Conservation (phyloP, 2,888 invertebrate genomes). For the Pterostichus madidus region DNA sequence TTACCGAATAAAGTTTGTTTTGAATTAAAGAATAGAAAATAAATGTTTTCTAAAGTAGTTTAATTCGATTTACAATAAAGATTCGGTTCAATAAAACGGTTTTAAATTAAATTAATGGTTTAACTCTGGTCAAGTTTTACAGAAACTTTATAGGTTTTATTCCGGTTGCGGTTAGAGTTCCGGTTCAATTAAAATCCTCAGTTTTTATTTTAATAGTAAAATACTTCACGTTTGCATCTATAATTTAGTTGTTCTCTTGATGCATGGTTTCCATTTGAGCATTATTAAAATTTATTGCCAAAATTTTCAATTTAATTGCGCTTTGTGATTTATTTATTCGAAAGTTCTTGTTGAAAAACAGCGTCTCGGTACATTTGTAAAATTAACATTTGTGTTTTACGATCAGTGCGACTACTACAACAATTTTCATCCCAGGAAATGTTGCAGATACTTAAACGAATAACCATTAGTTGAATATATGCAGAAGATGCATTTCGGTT, state of each 20-base stretch:
- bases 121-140: too few species aligned
- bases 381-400: conserved; percentile 13
- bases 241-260: background rate
- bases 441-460: background rate
- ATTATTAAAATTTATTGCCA: conserved; percentile 26
- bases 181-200: too few species aligned
- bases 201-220: too few species aligned
- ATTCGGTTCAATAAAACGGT: too few species aligned
- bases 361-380: background rate
- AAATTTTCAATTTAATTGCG: conserved; percentile 29
- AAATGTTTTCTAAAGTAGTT: too few species aligned
- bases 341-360: background rate
- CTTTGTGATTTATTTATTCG: background rate
- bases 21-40: too few species aligned
- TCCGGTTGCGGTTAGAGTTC: too few species aligned
- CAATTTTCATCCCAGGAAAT: background rate
- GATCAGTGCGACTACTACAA: background rate
- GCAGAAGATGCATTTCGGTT: background rate
- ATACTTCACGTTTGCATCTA: too few species aligned
- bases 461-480: background rate
- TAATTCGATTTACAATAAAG: too few species aligned
- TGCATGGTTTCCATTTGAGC: conserved; percentile 1
- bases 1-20: too few species aligned
- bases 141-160: too few species aligned
- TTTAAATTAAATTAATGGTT: too few species aligned